phyloP scores from a whole-genome alignment of 1,140 invertebrate genomes.

The Saccostrea glomerata region DNA sequence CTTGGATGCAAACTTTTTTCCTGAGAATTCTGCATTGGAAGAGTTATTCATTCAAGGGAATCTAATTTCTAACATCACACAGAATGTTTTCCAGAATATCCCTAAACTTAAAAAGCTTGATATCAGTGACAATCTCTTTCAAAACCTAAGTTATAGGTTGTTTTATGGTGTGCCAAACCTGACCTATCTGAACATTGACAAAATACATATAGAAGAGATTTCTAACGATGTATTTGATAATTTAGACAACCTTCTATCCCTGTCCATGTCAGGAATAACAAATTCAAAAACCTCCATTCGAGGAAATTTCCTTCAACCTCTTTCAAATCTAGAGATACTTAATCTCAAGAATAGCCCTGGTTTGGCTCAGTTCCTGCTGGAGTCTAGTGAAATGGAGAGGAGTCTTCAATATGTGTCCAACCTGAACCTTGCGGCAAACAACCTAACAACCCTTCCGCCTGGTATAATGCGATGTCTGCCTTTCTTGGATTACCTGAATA shows the following conservation, averaged over 20 bases:
- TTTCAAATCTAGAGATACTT: conserved; percentile 84
- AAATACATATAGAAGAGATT: conserved; percentile 32
- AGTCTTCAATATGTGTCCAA: conserved; percentile 75
- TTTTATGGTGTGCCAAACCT: conserved; percentile 81
- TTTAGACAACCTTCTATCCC: conserved; percentile 83
- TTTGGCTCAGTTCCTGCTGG: conserved; percentile 84
- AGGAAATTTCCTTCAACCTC: conserved; percentile 77
- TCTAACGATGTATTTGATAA: conserved; percentile 77
- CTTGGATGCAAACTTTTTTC: conserved; percentile 53
- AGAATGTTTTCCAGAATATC: conserved; percentile 61
- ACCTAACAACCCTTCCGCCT: conserved; percentile 84
- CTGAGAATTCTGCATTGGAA: conserved; percentile 59
- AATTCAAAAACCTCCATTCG: conserved; percentile 79
- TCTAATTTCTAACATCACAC: conserved; percentile 52
- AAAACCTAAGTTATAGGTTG: conserved; percentile 67
- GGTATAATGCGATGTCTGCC: conserved; percentile 84
- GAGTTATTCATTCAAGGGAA: conserved; percentile 67
- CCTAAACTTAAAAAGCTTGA: conserved; percentile 80
- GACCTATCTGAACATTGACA: conserved; percentile 77
- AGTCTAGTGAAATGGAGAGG: conserved; percentile 84
- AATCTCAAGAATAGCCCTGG: conserved; percentile 87
- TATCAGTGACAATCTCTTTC: conserved; percentile 77
- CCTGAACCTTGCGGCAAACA: conserved; percentile 76
- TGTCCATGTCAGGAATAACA: conserved; percentile 85
- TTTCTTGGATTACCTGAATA: conserved; percentile 80